These are phyloP conservation scores for Psittacula derbiana DNA, from an alignment of 2,797 vertebrate species.

Conservation along the genomic window DNA sequence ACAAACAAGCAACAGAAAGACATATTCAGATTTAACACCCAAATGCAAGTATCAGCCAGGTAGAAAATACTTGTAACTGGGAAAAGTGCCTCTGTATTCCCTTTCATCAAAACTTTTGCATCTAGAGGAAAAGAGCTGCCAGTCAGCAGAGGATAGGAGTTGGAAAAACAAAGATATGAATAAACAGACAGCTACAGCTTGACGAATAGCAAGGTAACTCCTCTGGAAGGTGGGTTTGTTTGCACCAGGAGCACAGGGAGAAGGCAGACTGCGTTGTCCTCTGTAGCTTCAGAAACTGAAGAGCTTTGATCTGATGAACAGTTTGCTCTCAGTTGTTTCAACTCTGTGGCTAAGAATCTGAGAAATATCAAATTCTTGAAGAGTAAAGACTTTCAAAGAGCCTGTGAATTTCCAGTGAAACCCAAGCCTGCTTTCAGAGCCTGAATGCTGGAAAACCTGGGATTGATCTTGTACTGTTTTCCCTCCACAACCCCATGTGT, in stretches of 20 bases:
- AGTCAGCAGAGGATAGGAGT: not conserved
- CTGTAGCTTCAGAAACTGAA: not conserved
- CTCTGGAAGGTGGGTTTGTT: not conserved
- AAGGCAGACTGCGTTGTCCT: not conserved
- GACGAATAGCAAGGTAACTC: not conserved
- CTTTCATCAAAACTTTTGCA: not conserved
- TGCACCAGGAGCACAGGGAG: not conserved
- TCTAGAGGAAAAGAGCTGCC: not conserved
- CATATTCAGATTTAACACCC: not conserved
- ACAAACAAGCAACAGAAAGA: not conserved
- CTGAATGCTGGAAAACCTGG: not conserved
- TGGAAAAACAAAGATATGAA: not conserved
- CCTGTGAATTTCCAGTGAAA: not conserved
- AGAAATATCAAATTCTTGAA: not conserved
- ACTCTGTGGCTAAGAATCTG: not conserved
- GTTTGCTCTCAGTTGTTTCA: not conserved
- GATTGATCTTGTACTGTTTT: not conserved
- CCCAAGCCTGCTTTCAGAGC: not conserved
- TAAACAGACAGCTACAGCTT: not conserved
- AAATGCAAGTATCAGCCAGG: not conserved
- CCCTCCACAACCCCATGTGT: fast-evolving
- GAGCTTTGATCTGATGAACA: not conserved
- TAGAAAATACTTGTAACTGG: not conserved
- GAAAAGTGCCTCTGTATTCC: not conserved
- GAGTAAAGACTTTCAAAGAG: not conserved